Conservation (phyloP, 2,113 vertebrate genomes). For the Phocoena phocoena region DNA sequence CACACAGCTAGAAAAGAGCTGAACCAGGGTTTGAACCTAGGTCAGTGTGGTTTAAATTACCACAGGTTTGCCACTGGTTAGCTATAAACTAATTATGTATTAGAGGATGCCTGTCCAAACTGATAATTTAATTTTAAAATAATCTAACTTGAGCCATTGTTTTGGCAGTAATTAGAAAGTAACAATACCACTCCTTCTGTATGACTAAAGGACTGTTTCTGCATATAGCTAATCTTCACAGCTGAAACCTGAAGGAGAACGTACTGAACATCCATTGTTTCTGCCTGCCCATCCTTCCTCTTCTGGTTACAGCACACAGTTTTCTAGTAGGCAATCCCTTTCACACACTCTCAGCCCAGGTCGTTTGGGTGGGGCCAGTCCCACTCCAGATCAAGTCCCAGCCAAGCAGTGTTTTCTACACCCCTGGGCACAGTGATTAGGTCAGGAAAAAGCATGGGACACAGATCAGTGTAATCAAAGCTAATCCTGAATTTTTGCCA, state of each 20-base stretch:
- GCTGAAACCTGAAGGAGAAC: not conserved
- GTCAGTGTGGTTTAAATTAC: not conserved
- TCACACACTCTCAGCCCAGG: not conserved
- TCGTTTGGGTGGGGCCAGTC: not conserved
- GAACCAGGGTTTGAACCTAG: not conserved
- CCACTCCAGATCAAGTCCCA: not conserved
- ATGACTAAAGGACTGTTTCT: not conserved
- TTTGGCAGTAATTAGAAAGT: not conserved
- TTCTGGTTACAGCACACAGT: not conserved
- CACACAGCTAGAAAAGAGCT: not conserved
- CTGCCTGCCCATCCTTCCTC: not conserved
- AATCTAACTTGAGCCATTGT: not conserved
- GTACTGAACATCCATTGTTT: not conserved
- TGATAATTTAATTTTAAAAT: not conserved
- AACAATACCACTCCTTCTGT: not conserved
- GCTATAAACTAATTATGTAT: not conserved
- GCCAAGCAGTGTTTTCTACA: not conserved
- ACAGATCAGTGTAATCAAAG: not conserved
- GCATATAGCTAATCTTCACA: not conserved
- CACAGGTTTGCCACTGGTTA: not conserved
- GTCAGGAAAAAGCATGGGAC: not conserved
- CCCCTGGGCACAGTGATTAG: not conserved
- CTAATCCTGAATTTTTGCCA: not conserved
- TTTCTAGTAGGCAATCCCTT: not conserved
- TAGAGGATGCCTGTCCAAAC: not conserved